Conservation (phyloP, 2,888 invertebrate genomes). For the Agriopis marginaria region DNA sequence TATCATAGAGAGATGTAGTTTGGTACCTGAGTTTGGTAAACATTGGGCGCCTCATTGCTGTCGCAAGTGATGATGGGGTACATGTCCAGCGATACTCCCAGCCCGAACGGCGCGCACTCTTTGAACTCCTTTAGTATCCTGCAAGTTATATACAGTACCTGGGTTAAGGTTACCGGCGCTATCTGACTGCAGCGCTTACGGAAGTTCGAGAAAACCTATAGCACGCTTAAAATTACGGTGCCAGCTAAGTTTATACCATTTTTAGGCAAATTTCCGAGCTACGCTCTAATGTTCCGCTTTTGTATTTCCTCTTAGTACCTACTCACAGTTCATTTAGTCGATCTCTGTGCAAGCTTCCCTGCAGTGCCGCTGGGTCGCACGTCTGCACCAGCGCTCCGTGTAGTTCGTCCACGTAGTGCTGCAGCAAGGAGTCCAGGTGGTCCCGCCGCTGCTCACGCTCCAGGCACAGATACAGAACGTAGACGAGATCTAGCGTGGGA, state of each 20-base stretch:
- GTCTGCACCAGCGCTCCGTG: constrained; percentile 84
- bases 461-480: constrained; percentile 89
- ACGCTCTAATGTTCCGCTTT: no score
- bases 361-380: constrained; percentile 76
- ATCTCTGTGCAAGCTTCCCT: constrained; percentile 76
- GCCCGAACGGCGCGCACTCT: constrained; percentile 88
- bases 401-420: constrained; percentile 87
- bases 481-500: constrained; percentile 89
- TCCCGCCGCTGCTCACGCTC: constrained; percentile 86
- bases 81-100: constrained; percentile 90
- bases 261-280: no score
- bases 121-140: constrained; percentile 89
- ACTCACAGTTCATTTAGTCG: constrained; percentile 86
- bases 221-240: no score
- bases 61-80: constrained; percentile 90
- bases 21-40: constrained; percentile 86
- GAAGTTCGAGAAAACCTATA: no score
- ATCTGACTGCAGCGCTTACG: no score
- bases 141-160: constrained; percentile 33
- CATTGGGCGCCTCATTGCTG: constrained; percentile 90
- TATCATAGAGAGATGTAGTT: not conserved
- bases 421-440: constrained; percentile 86
- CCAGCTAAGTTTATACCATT: no score
- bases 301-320: no score
- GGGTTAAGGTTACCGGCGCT: no score